Conservation (phyloP, 2,113 vertebrate genomes). For the Trichomycterus rosablanca region DNA sequence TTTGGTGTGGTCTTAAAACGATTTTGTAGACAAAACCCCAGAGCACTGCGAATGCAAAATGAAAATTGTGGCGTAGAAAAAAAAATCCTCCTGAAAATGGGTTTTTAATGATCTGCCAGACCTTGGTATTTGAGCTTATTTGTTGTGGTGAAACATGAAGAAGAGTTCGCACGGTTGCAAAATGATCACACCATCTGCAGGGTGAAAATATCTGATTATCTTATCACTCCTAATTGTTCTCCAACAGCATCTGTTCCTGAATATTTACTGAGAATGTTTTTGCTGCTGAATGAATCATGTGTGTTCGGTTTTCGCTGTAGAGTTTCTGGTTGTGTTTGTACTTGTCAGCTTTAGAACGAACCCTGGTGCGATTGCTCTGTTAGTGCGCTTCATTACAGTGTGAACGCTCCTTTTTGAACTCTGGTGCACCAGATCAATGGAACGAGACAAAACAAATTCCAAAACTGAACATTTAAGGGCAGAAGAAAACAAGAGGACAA, state of each 20-base stretch:
- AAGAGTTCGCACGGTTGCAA: not conserved
- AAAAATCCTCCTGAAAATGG: not conserved
- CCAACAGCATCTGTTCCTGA: constrained; percentile 47
- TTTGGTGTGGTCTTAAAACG: not conserved
- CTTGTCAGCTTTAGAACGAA: no score
- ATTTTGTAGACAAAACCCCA: not conserved
- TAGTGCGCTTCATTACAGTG: no score
- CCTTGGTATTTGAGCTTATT: not conserved
- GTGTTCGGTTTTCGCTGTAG: no score
- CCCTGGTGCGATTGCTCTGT: no score
- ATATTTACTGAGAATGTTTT: constrained; percentile 6
- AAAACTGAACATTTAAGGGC: no score
- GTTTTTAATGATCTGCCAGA: not conserved
- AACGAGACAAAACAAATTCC: no score
- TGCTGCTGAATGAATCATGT: not conserved
- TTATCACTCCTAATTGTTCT: constrained; percentile 57
- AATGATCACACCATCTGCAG: constrained; percentile 34
- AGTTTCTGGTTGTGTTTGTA: no score
- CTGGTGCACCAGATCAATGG: no score
- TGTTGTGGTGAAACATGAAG: not conserved
- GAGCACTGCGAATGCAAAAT: no score
- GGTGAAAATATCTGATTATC: constrained; percentile 50
- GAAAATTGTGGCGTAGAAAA: not conserved
- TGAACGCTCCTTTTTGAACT: no score
- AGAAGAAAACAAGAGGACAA: no score